Conservation (phyloP, 2,113 vertebrate species). For the Dasypus novemcinctus region DNA sequence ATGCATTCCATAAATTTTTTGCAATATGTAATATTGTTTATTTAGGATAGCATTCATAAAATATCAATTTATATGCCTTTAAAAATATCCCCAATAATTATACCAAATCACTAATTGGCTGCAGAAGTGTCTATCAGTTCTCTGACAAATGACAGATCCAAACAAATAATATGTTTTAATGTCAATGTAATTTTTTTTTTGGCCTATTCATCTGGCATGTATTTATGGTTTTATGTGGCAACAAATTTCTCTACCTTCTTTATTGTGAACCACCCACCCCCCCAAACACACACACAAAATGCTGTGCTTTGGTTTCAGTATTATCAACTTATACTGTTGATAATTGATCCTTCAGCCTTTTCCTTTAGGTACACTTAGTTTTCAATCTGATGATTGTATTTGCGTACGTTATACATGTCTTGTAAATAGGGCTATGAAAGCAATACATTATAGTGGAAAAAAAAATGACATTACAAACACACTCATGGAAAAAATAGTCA, state of each 20-base stretch:
- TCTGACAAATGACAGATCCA: conserved; percentile 25
- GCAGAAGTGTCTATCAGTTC: not conserved
- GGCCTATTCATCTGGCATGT: conserved; percentile 6
- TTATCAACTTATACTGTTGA: conserved; percentile 12
- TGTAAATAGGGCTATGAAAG: not conserved
- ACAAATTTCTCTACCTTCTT: conserved; percentile 58
- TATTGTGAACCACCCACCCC: not conserved
- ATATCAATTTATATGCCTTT: not conserved
- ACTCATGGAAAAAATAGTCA: not conserved
- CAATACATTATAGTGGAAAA: not conserved
- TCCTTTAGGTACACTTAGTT: not conserved
- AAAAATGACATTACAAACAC: not conserved
- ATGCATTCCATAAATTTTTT: not conserved
- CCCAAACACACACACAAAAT: not conserved
- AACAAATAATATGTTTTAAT: conserved; percentile 13
- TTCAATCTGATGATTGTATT: not conserved
- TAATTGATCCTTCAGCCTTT: not conserved
- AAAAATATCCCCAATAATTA: conserved; percentile 19
- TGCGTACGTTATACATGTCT: not conserved
- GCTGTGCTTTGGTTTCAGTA: not conserved
- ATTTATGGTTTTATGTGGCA: conserved; percentile 38
- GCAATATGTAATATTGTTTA: not conserved
- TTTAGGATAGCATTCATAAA: conserved; percentile 21
- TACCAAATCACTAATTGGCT: not conserved
- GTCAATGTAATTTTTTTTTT: not conserved